These are phyloP conservation scores for Drosophila biarmipes DNA, from an alignment of 1,140 invertebrate species.

Conservation along the genomic window DNA sequence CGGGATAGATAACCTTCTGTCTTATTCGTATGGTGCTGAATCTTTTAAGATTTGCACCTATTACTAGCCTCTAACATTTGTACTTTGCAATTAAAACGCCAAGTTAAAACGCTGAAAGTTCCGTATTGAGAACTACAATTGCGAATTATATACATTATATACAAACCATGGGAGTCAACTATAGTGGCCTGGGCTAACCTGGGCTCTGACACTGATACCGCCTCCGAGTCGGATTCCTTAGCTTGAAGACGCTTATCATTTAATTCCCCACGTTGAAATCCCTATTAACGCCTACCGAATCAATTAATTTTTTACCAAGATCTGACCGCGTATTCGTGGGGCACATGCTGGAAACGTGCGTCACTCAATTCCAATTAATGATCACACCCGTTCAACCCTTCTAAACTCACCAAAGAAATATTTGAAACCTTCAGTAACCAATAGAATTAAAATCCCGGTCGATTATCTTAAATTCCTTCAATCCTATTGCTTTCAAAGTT, in stretches of 20 bases:
- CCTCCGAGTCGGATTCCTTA: not conserved
- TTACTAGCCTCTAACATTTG: not conserved
- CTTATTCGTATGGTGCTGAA: conserved; percentile 1
- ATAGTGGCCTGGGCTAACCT: not conserved
- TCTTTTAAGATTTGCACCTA: not conserved
- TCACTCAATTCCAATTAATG: not conserved
- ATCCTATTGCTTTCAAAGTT: too few relatives aligned
- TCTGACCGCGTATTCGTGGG: not conserved
- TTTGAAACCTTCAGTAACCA: not conserved
- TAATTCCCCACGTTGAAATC: not conserved
- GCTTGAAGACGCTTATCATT: not conserved
- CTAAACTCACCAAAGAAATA: not conserved
- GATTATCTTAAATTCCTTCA: not conserved
- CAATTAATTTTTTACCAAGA: not conserved
- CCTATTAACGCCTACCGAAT: not conserved
- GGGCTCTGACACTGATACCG: not conserved
- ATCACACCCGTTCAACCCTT: not conserved
- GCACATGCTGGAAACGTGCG: not conserved
- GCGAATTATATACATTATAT: too few relatives aligned
- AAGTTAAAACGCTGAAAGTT: conserved; percentile 8
- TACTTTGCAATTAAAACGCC: not conserved
- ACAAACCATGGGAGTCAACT: conserved; percentile 17
- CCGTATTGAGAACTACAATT: conserved; percentile 19
- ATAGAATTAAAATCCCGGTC: not conserved
- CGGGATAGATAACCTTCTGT: not conserved